Percentiles rank a stretch among this genome's conserved stretches.
These are phyloP conservation scores for Hypotaenidia philippensis DNA, from an alignment of 2,797 vertebrate genomes.

Conservation along the genomic window DNA sequence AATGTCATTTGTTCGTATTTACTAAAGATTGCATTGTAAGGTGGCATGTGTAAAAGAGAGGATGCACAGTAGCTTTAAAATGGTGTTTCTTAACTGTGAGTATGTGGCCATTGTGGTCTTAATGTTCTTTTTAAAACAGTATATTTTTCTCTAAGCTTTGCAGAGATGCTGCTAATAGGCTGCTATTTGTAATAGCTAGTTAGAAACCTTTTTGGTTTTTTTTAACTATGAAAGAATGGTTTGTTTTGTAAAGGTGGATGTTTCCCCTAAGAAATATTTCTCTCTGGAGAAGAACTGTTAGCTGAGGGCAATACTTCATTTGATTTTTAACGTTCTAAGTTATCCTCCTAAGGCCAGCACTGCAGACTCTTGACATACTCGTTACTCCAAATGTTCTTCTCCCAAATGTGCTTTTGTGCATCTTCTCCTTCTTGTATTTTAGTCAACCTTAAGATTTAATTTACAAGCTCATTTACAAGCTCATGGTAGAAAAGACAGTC, in stretches of 20 bases:
- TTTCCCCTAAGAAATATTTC: slow-evolving; percentile 13
- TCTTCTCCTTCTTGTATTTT: neutral
- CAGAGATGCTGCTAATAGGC: neutral
- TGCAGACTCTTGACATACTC: neutral
- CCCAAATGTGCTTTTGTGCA: neutral
- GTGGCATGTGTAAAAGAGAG: neutral
- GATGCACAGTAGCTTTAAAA: neutral
- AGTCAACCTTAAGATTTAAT: neutral
- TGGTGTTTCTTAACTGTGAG: neutral
- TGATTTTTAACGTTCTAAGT: slow-evolving; percentile 12
- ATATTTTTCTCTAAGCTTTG: neutral
- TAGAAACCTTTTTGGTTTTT: neutral
- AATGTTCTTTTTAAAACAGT: neutral
- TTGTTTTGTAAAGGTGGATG: slow-evolving; percentile 3
- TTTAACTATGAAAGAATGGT: neutral
- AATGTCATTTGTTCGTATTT: neutral
- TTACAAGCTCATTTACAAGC: neutral
- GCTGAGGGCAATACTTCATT: slow-evolving; percentile 20
- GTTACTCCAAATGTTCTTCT: slow-evolving; percentile 15
- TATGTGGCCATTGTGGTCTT: neutral
- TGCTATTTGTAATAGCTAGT: slow-evolving; percentile 27
- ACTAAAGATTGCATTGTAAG: neutral
- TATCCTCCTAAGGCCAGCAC: neutral
- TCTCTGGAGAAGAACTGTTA: neutral
- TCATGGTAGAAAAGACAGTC: neutral